phyloP scores from a whole-genome alignment of 2,797 vertebrate genomes.

The Sebastes hubbsi region DNA sequence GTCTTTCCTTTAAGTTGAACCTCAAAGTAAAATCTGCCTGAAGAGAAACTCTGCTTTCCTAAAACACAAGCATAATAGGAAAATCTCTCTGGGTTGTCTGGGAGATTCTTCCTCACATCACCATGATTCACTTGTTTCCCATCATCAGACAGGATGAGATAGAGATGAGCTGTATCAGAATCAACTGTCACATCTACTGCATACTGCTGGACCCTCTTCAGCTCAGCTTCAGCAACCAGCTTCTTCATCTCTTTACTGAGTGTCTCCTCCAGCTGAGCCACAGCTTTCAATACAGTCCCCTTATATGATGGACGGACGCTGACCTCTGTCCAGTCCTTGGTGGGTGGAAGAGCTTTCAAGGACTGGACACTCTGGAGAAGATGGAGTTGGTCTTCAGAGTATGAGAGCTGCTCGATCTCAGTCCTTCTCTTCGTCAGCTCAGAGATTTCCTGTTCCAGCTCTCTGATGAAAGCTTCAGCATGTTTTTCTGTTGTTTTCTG shows the following conservation, averaged over 20 bases:
- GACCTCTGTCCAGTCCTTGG: no score
- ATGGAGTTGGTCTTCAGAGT: no score
- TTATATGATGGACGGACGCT: not conserved
- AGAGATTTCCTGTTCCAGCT: no score
- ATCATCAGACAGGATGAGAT: not conserved
- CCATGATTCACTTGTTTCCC: accelerated
- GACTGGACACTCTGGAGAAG: no score
- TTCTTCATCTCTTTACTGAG: not conserved
- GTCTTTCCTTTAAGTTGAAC: no score
- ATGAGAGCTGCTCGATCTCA: not conserved
- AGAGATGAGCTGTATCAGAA: no score
- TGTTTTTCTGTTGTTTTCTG: not conserved
- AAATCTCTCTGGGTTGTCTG: not conserved
- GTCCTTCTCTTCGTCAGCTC: not conserved
- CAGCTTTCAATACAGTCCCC: not conserved
- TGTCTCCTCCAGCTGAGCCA: not conserved
- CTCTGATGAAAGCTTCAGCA: not conserved
- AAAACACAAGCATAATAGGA: no score
- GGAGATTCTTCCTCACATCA: not conserved
- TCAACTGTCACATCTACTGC: no score
- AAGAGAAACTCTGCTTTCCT: no score
- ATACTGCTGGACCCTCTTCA: not conserved
- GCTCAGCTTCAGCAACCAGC: not conserved
- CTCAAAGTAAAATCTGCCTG: no score
- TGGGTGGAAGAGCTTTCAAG: no score